These are phyloP conservation scores for Lipotes vexillifer DNA, from an alignment of 2,113 vertebrate species.

Conservation along the genomic window DNA sequence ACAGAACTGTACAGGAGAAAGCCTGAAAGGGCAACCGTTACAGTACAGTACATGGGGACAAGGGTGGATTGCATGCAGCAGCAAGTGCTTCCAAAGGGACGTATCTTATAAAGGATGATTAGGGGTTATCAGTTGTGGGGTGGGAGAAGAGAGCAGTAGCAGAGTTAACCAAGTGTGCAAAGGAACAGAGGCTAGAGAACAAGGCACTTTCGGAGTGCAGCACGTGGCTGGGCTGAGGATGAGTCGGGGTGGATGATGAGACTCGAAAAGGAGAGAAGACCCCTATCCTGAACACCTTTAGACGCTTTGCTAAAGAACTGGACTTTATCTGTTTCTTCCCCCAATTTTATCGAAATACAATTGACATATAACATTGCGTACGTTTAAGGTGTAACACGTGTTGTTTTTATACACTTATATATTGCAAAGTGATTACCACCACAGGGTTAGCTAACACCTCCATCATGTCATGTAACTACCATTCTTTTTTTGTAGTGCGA, in stretches of 20 bases:
- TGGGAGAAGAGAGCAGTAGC: not conserved
- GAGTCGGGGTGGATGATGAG: not conserved
- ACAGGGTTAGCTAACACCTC: not conserved
- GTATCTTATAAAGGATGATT: not conserved
- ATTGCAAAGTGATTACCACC: not conserved
- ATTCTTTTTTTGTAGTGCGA: not conserved
- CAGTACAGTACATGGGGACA: not conserved
- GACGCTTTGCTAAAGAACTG: not conserved
- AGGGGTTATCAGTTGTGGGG: not conserved
- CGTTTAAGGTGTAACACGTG: not conserved
- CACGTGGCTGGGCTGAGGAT: not conserved
- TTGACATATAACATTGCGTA: not conserved
- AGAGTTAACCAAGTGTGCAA: not conserved
- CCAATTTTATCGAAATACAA: not conserved
- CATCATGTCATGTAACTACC: not conserved
- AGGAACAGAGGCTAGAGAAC: not conserved
- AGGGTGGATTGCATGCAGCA: not conserved
- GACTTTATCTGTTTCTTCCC: not conserved
- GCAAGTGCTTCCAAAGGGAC: not conserved
- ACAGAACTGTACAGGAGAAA: not conserved
- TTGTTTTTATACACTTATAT: not conserved
- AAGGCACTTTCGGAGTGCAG: not conserved
- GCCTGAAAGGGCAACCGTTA: not conserved
- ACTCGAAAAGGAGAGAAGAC: not conserved
- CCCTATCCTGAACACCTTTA: not conserved